Percentiles rank a stretch among this genome's conserved stretches.
phyloP scores from a whole-genome alignment of 2,888 invertebrate genomes.

The Oeneis ivallda region DNA sequence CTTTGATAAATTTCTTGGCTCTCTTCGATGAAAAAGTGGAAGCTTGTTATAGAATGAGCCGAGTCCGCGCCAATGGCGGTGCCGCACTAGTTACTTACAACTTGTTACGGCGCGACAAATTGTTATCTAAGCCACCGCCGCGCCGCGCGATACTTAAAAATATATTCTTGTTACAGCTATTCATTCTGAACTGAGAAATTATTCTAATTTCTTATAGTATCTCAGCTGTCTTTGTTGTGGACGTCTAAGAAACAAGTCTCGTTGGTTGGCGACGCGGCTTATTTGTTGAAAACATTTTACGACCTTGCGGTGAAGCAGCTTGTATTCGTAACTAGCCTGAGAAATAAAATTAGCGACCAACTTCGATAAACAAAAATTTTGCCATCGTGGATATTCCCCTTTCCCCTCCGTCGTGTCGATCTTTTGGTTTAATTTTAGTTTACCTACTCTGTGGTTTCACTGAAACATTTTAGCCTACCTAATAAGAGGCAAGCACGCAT shows the following conservation, averaged over 20 bases:
- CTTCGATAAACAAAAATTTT: too few relatives aligned
- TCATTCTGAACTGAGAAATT: conserved; percentile 34
- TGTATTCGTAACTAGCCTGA: neutral
- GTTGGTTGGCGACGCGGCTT: conserved; percentile 1
- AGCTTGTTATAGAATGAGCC: conserved; percentile 34
- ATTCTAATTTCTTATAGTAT: conserved; percentile 25
- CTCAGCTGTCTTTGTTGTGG: neutral
- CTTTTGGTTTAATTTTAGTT: too few relatives aligned
- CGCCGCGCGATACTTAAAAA: conserved; percentile 29
- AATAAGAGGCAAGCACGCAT: too few relatives aligned
- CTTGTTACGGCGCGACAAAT: conserved; percentile 41
- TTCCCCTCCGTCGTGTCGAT: too few relatives aligned
- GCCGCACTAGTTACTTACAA: too few relatives aligned
- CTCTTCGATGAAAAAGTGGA: conserved; percentile 29
- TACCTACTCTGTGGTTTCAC: too few relatives aligned
- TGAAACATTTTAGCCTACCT: too few relatives aligned
- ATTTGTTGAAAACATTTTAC: neutral
- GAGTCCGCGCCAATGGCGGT: conserved; percentile 30
- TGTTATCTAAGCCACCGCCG: conserved; percentile 42
- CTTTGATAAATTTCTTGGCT: neutral
- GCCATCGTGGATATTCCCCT: too few relatives aligned
- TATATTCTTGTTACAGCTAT: conserved; percentile 39
- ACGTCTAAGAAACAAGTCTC: conserved; percentile 3
- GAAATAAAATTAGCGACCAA: too few relatives aligned
- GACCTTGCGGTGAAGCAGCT: neutral